Base-by-base conservation (phyloP, 2,113 vertebrate genomes). In the Pluvianellus socialis region DNA sequence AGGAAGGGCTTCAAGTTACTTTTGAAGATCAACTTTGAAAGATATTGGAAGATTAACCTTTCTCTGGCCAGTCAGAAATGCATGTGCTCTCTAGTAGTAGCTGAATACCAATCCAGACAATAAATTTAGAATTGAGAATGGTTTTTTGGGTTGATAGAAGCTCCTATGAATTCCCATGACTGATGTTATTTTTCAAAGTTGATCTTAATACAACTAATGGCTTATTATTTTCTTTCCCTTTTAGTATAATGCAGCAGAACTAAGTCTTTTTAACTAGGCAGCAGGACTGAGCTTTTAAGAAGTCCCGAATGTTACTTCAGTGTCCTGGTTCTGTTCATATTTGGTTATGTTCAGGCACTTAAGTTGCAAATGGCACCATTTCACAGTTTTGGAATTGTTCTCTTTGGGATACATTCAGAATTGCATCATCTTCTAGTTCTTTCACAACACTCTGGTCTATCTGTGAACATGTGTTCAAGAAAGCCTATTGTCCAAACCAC, bases 361-460 rank as follows among this genome's bases (percentile, higher is more conserved):
- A 10, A 35, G 49, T 47, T 3, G 2, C 4, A 8, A 30, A 32
- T 38, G 55, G 58, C 68, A 28, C 13, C 0, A 0, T 55, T 83
- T 49, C 38, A 35, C n/a, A 42, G n/a, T 35, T 52, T 33, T 24
- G n/a, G 18, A 42, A 9, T 4, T 65, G n/a, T 47, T 75, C 19
- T 55, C 4, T 22, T 44, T 40, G 52, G 58, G 45, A 18, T 53
- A 18, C 11, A 1, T 21, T 35, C 15, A 33, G 50, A 49, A 65
- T 12, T 33, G 70, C 21, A 6, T 44, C 58, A 13, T 44, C 42
- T 38, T 38, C 38, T 38, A 38, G 9, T 38, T 38, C 38, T 75
- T 59, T 55, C 28, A 32, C 22, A 18, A 7, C 23, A 6, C 19
- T 33, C 35, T 11, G 16, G 5, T 23, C 42, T 12, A 26, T 44